Conservation (phyloP, 2,888 invertebrate species). For the Leptopilina drosophilae region DNA sequence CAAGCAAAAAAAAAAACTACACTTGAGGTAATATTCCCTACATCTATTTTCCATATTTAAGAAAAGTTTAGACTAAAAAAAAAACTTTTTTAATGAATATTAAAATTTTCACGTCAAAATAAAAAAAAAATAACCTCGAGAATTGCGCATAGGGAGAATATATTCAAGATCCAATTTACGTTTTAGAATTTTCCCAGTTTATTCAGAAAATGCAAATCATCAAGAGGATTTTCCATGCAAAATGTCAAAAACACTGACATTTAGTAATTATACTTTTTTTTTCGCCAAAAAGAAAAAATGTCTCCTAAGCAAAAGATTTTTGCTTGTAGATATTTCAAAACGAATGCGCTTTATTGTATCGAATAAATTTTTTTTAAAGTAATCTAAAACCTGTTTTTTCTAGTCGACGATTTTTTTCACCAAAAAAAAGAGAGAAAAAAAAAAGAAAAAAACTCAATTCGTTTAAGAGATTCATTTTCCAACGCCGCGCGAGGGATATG, state of each 20-base stretch:
- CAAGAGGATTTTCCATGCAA: neutral
- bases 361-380: neutral
- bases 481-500: constrained; percentile 23
- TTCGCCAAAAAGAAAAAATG: neutral
- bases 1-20: too few relatives aligned
- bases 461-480: constrained; percentile 38
- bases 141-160: neutral
- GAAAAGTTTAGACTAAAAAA: neutral
- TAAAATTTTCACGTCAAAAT: neutral
- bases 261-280: neutral
- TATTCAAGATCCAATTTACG: constrained; percentile 11
- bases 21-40: neutral
- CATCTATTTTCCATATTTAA: neutral
- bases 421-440: neutral
- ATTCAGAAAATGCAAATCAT: constrained; percentile 11
- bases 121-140: neutral
- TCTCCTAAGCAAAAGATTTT: constrained; percentile 1
- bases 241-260: constrained; percentile 13
- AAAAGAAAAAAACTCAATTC: constrained; percentile 12
- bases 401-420: neutral
- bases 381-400: constrained; percentile 1
- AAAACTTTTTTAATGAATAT: too few relatives aligned
- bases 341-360: neutral
- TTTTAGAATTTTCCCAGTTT: neutral
- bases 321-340: neutral